A percentile compares a stretch with the other conserved stretches of the same genome.
Evolutionary conservation across 2,888 invertebrate species (phyloP).

Genomic region (Tridacna gigas): DNA sequence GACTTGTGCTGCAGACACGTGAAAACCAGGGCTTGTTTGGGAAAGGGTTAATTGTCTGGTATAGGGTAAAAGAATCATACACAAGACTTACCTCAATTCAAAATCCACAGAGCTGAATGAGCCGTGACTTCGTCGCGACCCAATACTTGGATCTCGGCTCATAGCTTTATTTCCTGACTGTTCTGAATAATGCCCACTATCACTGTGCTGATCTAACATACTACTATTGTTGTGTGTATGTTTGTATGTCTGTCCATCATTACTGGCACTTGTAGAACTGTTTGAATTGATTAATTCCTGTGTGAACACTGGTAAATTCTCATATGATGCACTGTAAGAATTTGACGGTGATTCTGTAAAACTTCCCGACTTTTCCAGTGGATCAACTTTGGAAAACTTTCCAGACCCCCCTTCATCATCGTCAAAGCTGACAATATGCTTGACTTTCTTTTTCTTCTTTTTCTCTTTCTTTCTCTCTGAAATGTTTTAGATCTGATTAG

Average conservation of each 20-base stretch:
- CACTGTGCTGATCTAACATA: slow-evolving; percentile 17
- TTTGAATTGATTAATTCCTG: slow-evolving; percentile 13
- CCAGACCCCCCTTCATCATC: slow-evolving; percentile 86
- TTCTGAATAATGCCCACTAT: slow-evolving; percentile 25
- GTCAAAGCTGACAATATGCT: slow-evolving; percentile 90
- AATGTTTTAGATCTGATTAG: slow-evolving; percentile 18
- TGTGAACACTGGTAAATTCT: slow-evolving; percentile 26
- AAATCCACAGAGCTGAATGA: slow-evolving; percentile 75
- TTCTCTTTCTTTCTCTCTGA: slow-evolving; percentile 84
- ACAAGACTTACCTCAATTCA: slow-evolving; percentile 67
- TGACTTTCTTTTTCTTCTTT: slow-evolving; percentile 87
- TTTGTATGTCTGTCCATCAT: neutral
- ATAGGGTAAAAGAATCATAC: neutral
- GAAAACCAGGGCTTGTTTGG: neutral
- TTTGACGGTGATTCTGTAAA: slow-evolving; percentile 47
- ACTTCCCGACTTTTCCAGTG: slow-evolving; percentile 51
- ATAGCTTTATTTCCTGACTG: slow-evolving; percentile 19
- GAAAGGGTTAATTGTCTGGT: neutral
- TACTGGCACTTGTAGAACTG: neutral
- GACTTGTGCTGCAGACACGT: neutral
- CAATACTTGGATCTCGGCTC: slow-evolving; percentile 66
- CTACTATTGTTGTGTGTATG: neutral
- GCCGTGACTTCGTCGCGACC: slow-evolving; percentile 55
- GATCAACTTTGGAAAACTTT: slow-evolving; percentile 47
- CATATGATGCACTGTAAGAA: slow-evolving; percentile 29